A percentile compares a stretch with the other conserved stretches of the same genome.
phyloP scores from a whole-genome alignment of 2,888 invertebrate species.

The Allygus modestus region DNA sequence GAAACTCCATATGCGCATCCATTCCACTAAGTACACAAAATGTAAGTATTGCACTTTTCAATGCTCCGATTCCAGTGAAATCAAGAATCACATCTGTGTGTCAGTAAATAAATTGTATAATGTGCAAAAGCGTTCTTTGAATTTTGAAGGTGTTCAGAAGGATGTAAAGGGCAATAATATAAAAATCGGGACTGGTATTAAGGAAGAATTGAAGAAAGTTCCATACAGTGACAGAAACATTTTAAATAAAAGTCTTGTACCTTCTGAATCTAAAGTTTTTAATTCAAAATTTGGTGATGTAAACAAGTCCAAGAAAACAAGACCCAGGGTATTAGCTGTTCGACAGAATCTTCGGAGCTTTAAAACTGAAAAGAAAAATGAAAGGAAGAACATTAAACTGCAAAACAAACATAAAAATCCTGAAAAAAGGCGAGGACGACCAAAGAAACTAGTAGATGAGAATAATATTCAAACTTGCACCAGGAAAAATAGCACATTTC shows the following conservation, averaged over 20 bases:
- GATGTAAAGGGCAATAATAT: background rate
- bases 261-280: background rate
- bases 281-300: background rate
- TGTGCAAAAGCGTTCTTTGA: conserved; percentile 29
- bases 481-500: background rate
- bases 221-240: background rate
- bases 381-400: background rate
- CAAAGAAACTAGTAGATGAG: background rate
- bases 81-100: conserved; percentile 6
- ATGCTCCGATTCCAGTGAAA: background rate
- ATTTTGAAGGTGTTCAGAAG: background rate
- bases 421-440: background rate
- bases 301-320: background rate
- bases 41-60: conserved; percentile 17
- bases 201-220: conserved; percentile 6
- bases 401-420: background rate
- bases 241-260: background rate
- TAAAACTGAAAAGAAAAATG: background rate
- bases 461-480: background rate
- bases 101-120: conserved; percentile 21
- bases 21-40: background rate
- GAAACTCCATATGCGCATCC: conserved; percentile 28
- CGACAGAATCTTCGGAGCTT: background rate
- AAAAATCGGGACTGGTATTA: background rate
- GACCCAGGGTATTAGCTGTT: background rate